Evolutionary conservation across 1,140 invertebrate species (phyloP), one percentile per base, ranked within the genome.

Genomic region (Nixonia krombeini): DNA sequence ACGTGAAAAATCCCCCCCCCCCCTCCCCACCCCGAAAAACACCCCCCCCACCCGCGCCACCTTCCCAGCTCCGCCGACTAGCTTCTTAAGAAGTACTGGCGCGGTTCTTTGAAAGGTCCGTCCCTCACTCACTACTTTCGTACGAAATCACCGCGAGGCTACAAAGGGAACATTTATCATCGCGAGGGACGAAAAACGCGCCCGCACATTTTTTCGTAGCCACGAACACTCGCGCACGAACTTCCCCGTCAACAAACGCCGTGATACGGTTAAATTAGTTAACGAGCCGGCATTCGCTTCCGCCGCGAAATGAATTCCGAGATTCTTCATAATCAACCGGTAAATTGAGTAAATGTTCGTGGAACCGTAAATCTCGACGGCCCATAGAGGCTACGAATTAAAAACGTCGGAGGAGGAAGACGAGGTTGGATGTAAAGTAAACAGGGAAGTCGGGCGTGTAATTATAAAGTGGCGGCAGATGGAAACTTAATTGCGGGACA

Each of bases 1-100:
- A 53, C 44, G 53, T 58, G 29, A 49, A 58, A 45, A 56, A 65
- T 46, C 21, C 31, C 49, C 29, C 21, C 40, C 29, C 35, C 52
- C 45, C n/a, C n/a, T n/a, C 46, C 29, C 38, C 47, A 13, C 8
- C 4, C 7, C 6, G 33, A n/a, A n/a, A 3, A 18, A 31, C 12
- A 18, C 13, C 46, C 52, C n/a, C n/a, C n/a, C n/a, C n/a, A n/a
- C n/a, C n/a, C n/a, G n/a, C n/a, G n/a, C n/a, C n/a, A n/a, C n/a
- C n/a, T n/a, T n/a, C n/a, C n/a, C n/a, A n/a, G n/a, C n/a, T n/a
- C n/a, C n/a, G n/a, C n/a, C n/a, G n/a, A n/a, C n/a, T 31, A 4
- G 29, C 29, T 31, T 31, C 29, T 31, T n/a, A 31, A 31, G 29
- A 31, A 31, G 29, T 31, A 31, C 29, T 31, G 29, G 29, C 29